phyloP scores from a whole-genome alignment of 2,113 vertebrate species.

The Gopherus evgoodei region DNA sequence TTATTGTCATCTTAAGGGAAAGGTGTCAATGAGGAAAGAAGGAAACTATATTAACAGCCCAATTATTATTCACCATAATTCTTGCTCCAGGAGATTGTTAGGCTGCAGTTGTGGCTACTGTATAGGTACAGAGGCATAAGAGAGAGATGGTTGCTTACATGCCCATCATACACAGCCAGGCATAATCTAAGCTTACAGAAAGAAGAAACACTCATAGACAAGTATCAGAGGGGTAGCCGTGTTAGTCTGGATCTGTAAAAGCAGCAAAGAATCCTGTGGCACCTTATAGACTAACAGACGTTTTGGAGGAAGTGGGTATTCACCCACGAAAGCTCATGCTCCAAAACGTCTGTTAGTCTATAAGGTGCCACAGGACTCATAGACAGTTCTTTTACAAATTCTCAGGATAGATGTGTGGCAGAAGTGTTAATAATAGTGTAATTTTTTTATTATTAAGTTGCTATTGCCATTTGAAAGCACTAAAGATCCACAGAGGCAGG shows the following conservation, averaged over 20 bases:
- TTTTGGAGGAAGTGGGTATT: no score
- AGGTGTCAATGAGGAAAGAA: neutral
- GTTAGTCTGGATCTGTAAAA: no score
- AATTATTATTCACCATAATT: slow-evolving; percentile 1
- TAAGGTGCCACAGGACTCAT: neutral
- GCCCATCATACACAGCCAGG: fast-evolving
- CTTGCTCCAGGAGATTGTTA: neutral
- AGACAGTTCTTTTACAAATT: neutral
- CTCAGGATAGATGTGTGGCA: fast-evolving
- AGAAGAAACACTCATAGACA: fast-evolving
- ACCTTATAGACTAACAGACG: no score
- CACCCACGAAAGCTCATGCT: no score
- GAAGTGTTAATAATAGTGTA: neutral
- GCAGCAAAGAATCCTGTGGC: no score
- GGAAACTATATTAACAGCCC: neutral
- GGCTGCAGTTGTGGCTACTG: neutral
- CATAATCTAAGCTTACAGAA: neutral
- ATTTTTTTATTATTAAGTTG: neutral
- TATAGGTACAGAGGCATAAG: neutral
- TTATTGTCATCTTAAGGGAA: neutral
- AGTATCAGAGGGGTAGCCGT: no score
- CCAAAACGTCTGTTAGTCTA: no score
- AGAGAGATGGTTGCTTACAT: neutral
- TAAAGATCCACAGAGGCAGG: neutral
- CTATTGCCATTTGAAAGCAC: neutral